Base-by-base conservation (phyloP, 2,888 invertebrate species). In the Nudaria mundana region DNA sequence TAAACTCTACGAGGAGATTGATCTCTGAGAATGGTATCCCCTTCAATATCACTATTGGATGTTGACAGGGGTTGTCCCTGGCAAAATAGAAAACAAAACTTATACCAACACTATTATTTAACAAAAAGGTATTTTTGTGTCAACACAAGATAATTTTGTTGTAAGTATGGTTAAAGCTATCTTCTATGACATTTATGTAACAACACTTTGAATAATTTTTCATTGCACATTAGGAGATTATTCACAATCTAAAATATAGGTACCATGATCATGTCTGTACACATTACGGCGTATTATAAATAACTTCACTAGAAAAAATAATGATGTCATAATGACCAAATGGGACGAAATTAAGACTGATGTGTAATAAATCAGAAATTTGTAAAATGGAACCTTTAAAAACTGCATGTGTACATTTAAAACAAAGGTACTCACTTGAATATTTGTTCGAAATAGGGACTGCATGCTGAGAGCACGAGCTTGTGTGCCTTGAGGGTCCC, bases 401-500 rank as follows among this genome's bases (percentile, higher is more conserved):
- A 33, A 45, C 34, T 43, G 34, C 32, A 37, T 46, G 36, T 48
- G 53, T 51, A 39, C 53, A 30, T 44, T 44, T 31, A 48, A 46
- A 64, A 63, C 44, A 51, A 32, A 36, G 37, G 35, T 53, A 71
- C 77, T 78, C 56, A 88, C 88, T 91, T 91, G 83, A 94, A 93
- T 58, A 94, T 92, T 57, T 92, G 91, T 71, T 93, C 93, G 78
- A 94, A 94, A 74, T 94, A 94, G 35, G 94, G 92, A 66, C 94
- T 94, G 81, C 93, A 93, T 36, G 94, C 93, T 30, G 94, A 94
- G 48, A 94, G 87, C 52, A 94, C 93, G 55, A 94, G 89, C 71
- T 93, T 92, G 75, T 93, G 93, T 28, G 93, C 93, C 68, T 91
- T 91, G 60, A 94, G 85, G 70, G 92, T 91, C 24, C 94, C 94